These are phyloP conservation scores for Copidosoma aretas DNA, from an alignment of 2,888 invertebrate species.

Conservation along the genomic window DNA sequence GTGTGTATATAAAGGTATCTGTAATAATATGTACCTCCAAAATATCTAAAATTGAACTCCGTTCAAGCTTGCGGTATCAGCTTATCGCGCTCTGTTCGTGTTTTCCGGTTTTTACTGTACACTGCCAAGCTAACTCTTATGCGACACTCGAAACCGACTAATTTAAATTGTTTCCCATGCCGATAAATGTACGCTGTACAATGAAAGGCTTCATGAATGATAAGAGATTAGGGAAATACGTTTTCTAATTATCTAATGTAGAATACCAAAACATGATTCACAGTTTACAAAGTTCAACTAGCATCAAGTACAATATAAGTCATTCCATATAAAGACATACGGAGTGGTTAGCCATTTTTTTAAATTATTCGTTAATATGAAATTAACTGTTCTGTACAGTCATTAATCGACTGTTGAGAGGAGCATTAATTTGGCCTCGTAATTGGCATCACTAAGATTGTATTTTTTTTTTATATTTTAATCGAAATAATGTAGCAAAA, in stretches of 20 bases:
- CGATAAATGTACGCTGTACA: background rate
- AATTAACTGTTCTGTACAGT: too few relatives aligned
- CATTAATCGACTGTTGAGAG: too few relatives aligned
- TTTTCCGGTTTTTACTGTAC: conserved; percentile 4
- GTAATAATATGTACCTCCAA: background rate
- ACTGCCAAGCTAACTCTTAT: background rate
- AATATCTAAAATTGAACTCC: background rate
- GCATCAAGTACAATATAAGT: too few relatives aligned
- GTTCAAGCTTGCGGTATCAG: conserved; percentile 7
- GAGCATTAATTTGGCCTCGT: too few relatives aligned
- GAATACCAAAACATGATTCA: too few relatives aligned
- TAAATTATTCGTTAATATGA: too few relatives aligned
- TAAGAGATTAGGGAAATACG: background rate
- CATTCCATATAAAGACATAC: too few relatives aligned
- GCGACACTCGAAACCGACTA: background rate
- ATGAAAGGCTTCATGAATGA: background rate
- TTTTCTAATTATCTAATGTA: background rate
- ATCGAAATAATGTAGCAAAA: too few relatives aligned
- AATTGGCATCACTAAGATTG: too few relatives aligned
- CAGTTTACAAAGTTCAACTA: too few relatives aligned
- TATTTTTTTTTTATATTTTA: too few relatives aligned
- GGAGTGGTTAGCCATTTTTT: too few relatives aligned
- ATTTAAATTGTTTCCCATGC: background rate
- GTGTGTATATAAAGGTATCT: background rate
- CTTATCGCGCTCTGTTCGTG: conserved; percentile 18